Base-by-base conservation (phyloP, 2,888 invertebrate species). In the Andrena haemorrhoa region DNA sequence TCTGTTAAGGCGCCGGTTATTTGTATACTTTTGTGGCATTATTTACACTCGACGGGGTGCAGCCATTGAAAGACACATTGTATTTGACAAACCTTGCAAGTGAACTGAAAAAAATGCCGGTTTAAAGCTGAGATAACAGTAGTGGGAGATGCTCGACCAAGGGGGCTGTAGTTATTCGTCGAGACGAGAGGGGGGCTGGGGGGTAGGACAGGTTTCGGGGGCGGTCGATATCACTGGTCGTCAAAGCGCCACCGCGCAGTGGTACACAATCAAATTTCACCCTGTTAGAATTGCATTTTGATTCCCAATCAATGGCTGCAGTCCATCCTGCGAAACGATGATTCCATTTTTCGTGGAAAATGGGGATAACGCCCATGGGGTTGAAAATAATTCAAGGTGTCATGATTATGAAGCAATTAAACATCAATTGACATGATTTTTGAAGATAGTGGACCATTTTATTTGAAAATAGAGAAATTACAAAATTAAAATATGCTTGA, bases 141-240 rank as follows among this genome's bases (percentile, higher is more conserved):
- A 58, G 68, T 65, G 70, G 77, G 61, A 31, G 70, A 65, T 75
- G 73, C 35, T 60, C 72, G 77, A 56, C 26, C 58, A 69, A 41
- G 68, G 61, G 84, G 73, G 61, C 41, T 75, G 68, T 75, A 79
- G 87, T 78, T 86, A 76, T 83, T 81, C 79, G 85, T 29, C 29
- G 76, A 58, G 51, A 8, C 5, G 61, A 47, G 41, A 69, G 49
- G 29, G 47, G 23, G 73, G 47, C 47, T 51, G 77, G 85, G 82
- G 16, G 65, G 68, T 16, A 64, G 87, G 78, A 79, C 82, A 79
- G 73, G 79, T 85, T 87, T 87, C 81, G 86, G 81, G 86, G 85
- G 74, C 89, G 90, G 89, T 90, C 90, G 90, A 90, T 90, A 90
- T 71, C 85, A 84, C 80, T 72, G 79, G 83, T 83, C 80, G 83